Base-by-base conservation (phyloP, 2,888 invertebrate species). In the Xylocampa areola region DNA sequence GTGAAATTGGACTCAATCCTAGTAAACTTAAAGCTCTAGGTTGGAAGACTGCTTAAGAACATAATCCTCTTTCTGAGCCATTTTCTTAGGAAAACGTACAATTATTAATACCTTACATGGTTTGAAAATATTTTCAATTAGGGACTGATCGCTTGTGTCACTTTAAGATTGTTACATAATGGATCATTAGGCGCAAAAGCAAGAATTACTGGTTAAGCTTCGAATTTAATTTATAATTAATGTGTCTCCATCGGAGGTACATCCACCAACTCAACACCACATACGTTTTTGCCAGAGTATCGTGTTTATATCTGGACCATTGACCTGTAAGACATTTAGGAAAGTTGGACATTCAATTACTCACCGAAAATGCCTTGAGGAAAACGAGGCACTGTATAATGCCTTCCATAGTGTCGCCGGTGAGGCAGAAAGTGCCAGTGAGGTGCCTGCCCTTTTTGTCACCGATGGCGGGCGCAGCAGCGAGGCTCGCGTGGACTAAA, bases 331-430 rank as follows among this genome's bases (percentile, higher is more conserved):
- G 14, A 7, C 40, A 30, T 23, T 48, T 13, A 16, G 6, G 5
- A n/a, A 8, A 14, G 27, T 8, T 11, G 17, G 8, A 10, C 8
- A 17, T 8, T 35, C 13, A 43, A 51, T 29, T 17, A 95, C 97
- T 97, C 95, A 98, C 98, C 97, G 97, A 97, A 89, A 98, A 98
- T 32, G 98, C 98, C 92, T 98, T 98, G 85, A 98, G 96, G 94
- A 98, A 98, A 80, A 98, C 98, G 81, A 98, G 95, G 89, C 98
- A 98, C 94, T 98, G 98, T 86, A 98, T 97, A 85, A 98, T 98
- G 77, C 97, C 98, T 87, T 98, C 98, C 97, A 98, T 98, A 60
- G 98, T 98, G 91, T 98, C 98, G 49, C 98, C 98, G 39, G 97
- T 97, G 60, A 98, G 95, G 84, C 97, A 97, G 92, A 98, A 98